Conservation (phyloP, 2,888 invertebrate species). For the Mycalesis mineus region DNA sequence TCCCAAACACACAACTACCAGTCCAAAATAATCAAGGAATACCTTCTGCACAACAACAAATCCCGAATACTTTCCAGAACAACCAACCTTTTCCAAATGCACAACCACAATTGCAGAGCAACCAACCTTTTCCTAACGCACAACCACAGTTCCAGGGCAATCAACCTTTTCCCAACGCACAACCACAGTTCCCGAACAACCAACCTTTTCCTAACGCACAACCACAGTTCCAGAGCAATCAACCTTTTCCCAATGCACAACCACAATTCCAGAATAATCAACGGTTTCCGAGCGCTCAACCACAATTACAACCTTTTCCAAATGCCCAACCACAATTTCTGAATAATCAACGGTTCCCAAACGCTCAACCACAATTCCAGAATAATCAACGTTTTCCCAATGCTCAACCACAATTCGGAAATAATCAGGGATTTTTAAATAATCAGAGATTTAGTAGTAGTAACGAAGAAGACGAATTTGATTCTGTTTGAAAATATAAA, state of each 20-base stretch:
- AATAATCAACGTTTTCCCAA: background rate
- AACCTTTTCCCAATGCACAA: background rate
- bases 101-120: background rate
- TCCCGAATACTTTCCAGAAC: background rate
- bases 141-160: background rate
- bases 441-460: background rate
- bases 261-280: background rate
- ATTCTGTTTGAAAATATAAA: background rate
- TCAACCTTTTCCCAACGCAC: background rate
- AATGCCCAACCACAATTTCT: background rate
- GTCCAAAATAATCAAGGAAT: background rate
- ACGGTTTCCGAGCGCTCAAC: background rate
- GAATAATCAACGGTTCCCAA: background rate
- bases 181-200: background rate
- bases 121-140: background rate
- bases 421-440: background rate
- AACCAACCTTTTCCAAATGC: background rate
- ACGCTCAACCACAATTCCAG: background rate
- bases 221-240: background rate
- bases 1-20: background rate
- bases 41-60: background rate
- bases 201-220: background rate
- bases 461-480: background rate
- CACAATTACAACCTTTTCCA: background rate
- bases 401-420: background rate